phyloP scores from a whole-genome alignment of 2,797 vertebrate species.

The Alauda arvensis region DNA sequence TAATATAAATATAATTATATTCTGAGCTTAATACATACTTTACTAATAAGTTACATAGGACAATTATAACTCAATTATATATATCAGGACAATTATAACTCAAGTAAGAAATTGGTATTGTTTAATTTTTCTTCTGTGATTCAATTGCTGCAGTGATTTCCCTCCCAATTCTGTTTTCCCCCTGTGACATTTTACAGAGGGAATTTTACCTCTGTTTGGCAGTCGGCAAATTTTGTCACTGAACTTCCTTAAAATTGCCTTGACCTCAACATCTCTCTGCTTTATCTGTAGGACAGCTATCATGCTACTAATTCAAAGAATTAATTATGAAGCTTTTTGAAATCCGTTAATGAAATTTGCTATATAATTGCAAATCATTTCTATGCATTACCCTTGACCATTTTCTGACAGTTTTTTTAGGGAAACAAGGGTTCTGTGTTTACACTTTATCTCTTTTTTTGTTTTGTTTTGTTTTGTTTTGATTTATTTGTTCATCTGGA shows the following conservation, averaged over 20 bases:
- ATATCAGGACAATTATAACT: background rate
- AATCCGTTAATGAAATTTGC: background rate
- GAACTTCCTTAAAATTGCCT: background rate
- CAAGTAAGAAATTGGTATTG: background rate
- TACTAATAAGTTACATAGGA: background rate
- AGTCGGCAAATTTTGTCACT: background rate
- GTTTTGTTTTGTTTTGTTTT: background rate
- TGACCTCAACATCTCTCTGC: background rate
- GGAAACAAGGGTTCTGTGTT: background rate
- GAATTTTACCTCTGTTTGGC: background rate
- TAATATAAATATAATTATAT: background rate
- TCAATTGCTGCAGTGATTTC: background rate
- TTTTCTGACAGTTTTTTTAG: background rate
- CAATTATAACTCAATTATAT: too few species aligned
- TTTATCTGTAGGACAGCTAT: background rate
- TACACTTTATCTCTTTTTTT: background rate
- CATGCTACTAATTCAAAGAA: background rate
- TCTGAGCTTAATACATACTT: rapidly evolving
- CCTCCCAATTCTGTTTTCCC: background rate
- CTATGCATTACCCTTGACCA: background rate
- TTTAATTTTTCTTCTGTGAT: background rate
- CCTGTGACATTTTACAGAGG: background rate
- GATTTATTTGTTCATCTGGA: background rate
- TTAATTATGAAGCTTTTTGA: background rate
- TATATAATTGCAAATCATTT: background rate